Percentiles rank a stretch among this genome's conserved stretches.
Evolutionary conservation across 2,113 vertebrate species (phyloP).

Genomic region (Ceratotherium simum): DNA sequence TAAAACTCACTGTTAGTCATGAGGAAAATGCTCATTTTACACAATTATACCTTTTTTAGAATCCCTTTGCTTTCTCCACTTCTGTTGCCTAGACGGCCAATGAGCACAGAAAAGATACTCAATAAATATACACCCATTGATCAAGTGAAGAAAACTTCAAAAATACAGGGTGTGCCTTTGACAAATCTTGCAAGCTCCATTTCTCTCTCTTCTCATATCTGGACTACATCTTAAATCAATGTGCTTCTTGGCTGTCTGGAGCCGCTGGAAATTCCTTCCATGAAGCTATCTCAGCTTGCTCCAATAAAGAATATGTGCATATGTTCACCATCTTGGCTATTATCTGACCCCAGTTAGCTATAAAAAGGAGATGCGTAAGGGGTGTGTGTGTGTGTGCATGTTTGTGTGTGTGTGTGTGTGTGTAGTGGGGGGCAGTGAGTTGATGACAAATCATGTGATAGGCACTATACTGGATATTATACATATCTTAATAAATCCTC

Average conservation of each 20-base stretch:
- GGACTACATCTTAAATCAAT: not conserved
- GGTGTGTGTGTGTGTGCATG: not conserved
- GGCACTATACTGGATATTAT: not conserved
- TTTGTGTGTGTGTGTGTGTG: not conserved
- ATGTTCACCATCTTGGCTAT: not conserved
- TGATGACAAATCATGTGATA: not conserved
- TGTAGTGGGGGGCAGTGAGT: not conserved
- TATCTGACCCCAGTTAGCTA: not conserved
- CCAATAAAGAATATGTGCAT: not conserved
- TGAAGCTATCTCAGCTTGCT: not conserved
- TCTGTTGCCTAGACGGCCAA: not conserved
- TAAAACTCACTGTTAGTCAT: not conserved
- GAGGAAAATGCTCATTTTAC: not conserved
- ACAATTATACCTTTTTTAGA: not conserved
- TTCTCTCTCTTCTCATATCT: not conserved
- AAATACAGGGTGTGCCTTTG: not conserved
- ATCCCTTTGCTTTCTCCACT: not conserved
- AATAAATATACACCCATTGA: not conserved
- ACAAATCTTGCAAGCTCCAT: not conserved
- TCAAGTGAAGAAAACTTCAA: not conserved
- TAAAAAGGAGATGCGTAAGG: not conserved
- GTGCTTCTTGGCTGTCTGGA: not conserved
- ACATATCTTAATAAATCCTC: not conserved
- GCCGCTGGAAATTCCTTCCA: not conserved
- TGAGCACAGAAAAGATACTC: not conserved